A percentile compares a stretch with the other conserved stretches of the same genome.
phyloP scores from a whole-genome alignment of 2,888 invertebrate genomes.

The Leptopterna dolabrata region DNA sequence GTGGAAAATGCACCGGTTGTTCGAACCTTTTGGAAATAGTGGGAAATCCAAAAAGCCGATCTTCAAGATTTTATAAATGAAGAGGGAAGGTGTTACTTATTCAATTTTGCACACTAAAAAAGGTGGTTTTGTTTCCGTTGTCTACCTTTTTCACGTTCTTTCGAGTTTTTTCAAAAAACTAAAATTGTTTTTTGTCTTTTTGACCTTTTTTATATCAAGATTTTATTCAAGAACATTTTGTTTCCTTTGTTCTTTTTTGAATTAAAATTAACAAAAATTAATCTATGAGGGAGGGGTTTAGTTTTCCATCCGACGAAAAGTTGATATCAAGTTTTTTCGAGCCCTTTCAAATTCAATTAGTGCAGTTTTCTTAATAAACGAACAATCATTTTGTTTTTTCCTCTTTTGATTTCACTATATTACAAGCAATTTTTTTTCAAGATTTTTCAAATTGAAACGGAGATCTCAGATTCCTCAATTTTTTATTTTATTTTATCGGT shows the following conservation, averaged over 20 bases:
- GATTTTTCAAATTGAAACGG: conserved; percentile 22
- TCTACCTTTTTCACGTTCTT: neutral
- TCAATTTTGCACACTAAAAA: neutral
- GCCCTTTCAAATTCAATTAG: neutral
- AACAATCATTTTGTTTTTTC: neutral
- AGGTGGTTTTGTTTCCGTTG: neutral
- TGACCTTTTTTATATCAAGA: neutral
- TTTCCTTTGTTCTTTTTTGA: neutral
- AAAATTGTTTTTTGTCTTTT: neutral
- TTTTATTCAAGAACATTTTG: neutral
- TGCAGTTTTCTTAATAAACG: neutral
- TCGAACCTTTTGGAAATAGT: neutral
- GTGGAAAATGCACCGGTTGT: neutral
- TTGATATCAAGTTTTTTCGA: conserved; percentile 47
- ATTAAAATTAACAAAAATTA: neutral
- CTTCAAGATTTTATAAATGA: neutral
- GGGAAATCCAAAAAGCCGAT: neutral
- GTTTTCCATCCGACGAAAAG: conserved; percentile 22
- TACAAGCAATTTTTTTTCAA: conserved; percentile 36
- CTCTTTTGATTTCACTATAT: neutral
- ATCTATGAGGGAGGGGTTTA: neutral
- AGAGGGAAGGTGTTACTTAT: neutral
- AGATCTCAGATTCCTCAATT: neutral
- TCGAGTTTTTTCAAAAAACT: neutral
- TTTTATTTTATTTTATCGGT: neutral